A percentile compares a stretch with the other conserved stretches of the same genome.
Evolutionary conservation across 53 echinoderm and acorn worm species (phyloP).

Genomic region (Crossaster papposus): DNA sequence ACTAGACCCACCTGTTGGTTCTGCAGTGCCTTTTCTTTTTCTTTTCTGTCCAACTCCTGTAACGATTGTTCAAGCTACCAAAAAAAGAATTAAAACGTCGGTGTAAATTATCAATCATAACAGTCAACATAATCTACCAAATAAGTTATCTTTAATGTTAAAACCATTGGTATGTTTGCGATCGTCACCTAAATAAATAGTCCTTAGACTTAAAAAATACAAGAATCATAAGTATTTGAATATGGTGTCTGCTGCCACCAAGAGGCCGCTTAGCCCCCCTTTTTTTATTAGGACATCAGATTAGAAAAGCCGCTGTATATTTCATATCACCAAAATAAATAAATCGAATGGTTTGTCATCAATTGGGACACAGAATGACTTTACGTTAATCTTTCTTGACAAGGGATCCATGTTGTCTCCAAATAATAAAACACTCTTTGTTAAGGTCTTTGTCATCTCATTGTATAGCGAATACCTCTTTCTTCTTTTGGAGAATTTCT

Average conservation of each 20-base stretch:
- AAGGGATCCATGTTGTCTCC: no score
- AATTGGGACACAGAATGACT: no score
- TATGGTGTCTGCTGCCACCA: background rate
- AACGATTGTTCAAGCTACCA: slow-evolving; percentile 77
- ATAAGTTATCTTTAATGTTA: no score
- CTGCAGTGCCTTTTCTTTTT: slow-evolving; percentile 72
- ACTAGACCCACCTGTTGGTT: slow-evolving; percentile 77
- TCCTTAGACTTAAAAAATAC: background rate
- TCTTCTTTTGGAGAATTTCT: slow-evolving; percentile 70
- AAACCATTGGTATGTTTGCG: no score
- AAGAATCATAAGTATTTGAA: background rate
- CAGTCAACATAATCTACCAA: background rate
- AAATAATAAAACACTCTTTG: no score
- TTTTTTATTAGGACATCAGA: no score
- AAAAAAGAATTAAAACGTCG: background rate
- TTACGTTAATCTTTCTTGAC: no score
- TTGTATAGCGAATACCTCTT: slow-evolving; percentile 68
- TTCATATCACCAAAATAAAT: no score
- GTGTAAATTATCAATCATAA: background rate
- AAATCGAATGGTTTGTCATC: no score
- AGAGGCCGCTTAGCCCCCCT: background rate
- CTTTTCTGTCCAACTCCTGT: slow-evolving; percentile 75
- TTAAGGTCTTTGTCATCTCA: background rate
- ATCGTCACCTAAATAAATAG: no score
- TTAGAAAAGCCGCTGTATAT: no score